phyloP scores from a whole-genome alignment of 2,797 vertebrate species.

The Notamacropus eugenii region DNA sequence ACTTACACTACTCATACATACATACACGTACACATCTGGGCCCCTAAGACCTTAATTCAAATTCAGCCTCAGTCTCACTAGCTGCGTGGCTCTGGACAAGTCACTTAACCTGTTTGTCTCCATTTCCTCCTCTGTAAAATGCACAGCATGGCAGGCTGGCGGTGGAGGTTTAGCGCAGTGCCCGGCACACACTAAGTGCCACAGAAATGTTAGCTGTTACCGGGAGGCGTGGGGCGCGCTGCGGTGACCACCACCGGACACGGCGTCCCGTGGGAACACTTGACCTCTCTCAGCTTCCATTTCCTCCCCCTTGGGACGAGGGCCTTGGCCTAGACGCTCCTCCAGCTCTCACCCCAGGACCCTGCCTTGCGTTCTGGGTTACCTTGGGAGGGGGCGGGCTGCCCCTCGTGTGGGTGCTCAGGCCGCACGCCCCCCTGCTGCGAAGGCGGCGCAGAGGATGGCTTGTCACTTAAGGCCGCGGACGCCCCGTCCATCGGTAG shows the following conservation, averaged over 20 bases:
- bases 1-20: background rate
- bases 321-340: background rate
- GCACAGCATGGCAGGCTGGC: background rate
- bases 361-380: background rate
- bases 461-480: background rate
- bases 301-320: background rate
- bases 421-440: background rate
- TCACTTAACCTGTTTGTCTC: background rate
- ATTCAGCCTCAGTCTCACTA: background rate
- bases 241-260: too few relatives aligned
- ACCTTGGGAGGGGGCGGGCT: background rate
- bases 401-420: background rate
- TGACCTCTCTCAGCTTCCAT: background rate
- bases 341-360: background rate
- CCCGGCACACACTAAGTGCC: background rate
- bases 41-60: background rate
- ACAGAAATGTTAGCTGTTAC: background rate
- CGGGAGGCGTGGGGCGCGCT: too few relatives aligned
- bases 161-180: background rate
- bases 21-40: background rate
- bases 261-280: background rate
- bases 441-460: background rate
- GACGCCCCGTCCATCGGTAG: background rate
- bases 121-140: background rate
- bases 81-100: background rate